Evolutionary conservation across 2,797 vertebrate genomes (phyloP).

Genomic region (Xiphophorus birchmanni): DNA sequence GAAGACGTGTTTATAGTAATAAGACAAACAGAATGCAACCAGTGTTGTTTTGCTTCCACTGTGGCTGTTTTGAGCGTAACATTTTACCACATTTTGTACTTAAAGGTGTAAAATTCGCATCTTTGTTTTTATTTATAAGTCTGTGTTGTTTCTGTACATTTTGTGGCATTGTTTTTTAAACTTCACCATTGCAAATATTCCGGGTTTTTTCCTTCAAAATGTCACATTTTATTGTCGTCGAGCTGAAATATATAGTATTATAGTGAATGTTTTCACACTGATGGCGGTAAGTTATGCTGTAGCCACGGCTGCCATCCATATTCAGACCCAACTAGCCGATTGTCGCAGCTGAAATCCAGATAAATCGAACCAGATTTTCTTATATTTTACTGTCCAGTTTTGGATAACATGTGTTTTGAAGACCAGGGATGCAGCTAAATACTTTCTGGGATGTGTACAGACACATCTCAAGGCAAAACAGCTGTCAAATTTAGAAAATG

Average conservation of each 20-base stretch:
- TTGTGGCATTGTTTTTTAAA: not conserved
- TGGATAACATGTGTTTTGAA: not conserved
- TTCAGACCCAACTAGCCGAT: not conserved
- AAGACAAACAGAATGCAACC: not conserved
- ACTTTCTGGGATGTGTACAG: too few species aligned
- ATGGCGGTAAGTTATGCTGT: too few species aligned
- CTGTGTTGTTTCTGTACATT: not conserved
- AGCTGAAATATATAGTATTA: not conserved
- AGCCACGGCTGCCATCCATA: not conserved
- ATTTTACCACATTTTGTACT: not conserved
- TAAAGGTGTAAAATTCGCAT: not conserved
- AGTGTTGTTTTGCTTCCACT: not conserved
- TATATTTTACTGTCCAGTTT: not conserved
- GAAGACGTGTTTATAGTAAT: not conserved
- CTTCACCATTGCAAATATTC: not conserved
- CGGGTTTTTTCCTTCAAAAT: not conserved
- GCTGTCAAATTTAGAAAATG: too few species aligned
- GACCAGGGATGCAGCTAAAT: not conserved
- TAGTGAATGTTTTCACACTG: not conserved
- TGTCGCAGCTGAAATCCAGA: not conserved
- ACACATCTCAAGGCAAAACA: too few species aligned
- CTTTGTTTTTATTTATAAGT: not conserved
- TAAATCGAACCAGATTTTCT: not conserved
- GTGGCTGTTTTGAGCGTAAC: not conserved
- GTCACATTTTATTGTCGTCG: not conserved